Base-by-base conservation (phyloP, 2,797 vertebrate species). In the Todus mexicanus region DNA sequence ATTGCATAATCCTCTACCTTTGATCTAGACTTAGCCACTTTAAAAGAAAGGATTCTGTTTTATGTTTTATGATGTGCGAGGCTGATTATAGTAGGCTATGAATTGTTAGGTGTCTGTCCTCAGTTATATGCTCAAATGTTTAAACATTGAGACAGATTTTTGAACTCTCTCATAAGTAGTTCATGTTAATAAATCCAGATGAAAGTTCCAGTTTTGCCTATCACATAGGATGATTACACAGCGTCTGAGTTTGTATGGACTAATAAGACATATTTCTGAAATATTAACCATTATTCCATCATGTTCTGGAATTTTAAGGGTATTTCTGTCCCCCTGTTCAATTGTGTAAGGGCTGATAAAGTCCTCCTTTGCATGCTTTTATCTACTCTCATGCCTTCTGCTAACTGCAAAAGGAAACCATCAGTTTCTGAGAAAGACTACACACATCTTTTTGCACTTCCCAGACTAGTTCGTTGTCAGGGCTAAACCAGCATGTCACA, bases 1-100 rank as follows among this genome's bases (percentile, higher is more conserved):
- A 35, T 61, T 60, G 35, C 37, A 68, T 83, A 91, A 92, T 83
- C 63, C 35, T 70, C 20, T 64, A 43, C 72, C 80, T 95, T 94
- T 96, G 80, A 97, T 94, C 76, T 93, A 84, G 42, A 37, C 26
- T 88, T 94, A 89, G 40, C 54, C 1, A 2, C 66, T 91, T 94
- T 73, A 87, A 84, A 77, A 81, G 29, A 77, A 94, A 94, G n/a
- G 40, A 71, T 76, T 90, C 81, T 31, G 38, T 7, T 84, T 84
- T 54, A 73, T 84, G 66, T 68, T 91, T 94, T 91, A 91, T 47
- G 21, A 56, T 7, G 5, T 93, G 65, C 68, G 80, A 80, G 85
- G 61, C 31, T 77, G 75, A 94, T 87, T 88, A 84, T 15, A 88
- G 23, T 42, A 81, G 74, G 69, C 59, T 42, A 68, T 43, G 78